A percentile compares a stretch with the other conserved stretches of the same genome.
These are phyloP conservation scores for Osedax frankpressi DNA, from an alignment of 2,888 invertebrate species.

Conservation along the genomic window DNA sequence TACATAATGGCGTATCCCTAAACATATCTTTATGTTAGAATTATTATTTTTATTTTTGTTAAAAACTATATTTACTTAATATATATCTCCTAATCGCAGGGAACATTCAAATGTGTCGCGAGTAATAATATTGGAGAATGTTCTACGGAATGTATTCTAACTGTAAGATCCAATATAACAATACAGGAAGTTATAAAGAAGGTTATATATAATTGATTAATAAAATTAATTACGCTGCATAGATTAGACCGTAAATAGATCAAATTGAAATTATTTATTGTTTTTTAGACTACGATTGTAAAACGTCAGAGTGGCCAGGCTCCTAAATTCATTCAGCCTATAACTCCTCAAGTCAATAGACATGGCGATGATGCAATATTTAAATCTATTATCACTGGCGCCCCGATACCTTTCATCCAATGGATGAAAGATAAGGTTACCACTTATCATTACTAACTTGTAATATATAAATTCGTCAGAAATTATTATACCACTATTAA, in stretches of 20 bases:
- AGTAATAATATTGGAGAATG: constrained; percentile 61
- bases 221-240: neutral
- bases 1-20: neutral
- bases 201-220: neutral
- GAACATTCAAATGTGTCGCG: constrained; percentile 49
- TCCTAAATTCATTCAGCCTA: constrained; percentile 28
- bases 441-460: too few relatives aligned
- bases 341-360: constrained; percentile 40
- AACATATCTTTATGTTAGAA: too few relatives aligned
- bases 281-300: constrained; percentile 22
- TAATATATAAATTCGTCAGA: too few relatives aligned
- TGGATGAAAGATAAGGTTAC: constrained; percentile 61
- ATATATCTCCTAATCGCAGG: neutral
- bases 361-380: constrained; percentile 61
- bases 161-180: constrained; percentile 21
- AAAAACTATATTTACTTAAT: neutral
- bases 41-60: neutral
- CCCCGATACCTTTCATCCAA: constrained; percentile 57
- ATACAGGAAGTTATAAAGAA: constrained; percentile 26
- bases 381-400: constrained; percentile 64
- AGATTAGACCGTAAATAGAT: neutral
- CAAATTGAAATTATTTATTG: too few relatives aligned
- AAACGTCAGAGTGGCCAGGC: constrained; percentile 29
- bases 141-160: constrained; percentile 50
- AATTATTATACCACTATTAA: too few relatives aligned